Percentiles rank a stretch among this genome's conserved stretches.
Conservation (phyloP, 2,797 vertebrate genomes). For the Naso thynnoides region DNA sequence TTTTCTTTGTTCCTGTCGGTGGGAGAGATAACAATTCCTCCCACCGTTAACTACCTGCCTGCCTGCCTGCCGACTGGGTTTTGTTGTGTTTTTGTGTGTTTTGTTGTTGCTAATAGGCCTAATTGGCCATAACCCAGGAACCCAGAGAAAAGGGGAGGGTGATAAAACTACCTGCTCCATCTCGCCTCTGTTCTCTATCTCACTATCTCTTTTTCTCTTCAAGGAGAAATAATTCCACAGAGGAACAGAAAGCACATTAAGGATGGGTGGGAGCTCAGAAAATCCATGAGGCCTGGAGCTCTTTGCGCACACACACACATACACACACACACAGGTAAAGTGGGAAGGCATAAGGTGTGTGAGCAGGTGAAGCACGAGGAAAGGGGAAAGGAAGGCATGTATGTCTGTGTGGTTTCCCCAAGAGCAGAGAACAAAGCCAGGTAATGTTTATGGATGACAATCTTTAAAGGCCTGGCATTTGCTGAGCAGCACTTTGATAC, state of each 20-base stretch:
- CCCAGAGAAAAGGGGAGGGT: constrained; percentile 45
- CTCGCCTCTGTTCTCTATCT: constrained; percentile 44
- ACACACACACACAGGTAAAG: background rate
- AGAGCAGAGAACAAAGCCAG: constrained; percentile 76
- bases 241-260: constrained; percentile 67
- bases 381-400: constrained; percentile 33
- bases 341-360: constrained; percentile 3
- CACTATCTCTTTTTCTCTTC: constrained; percentile 60
- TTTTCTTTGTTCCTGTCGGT: constrained; percentile 79
- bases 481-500: constrained; percentile 76
- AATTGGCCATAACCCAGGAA: constrained; percentile 84
- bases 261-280: constrained; percentile 33
- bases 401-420: constrained; percentile 37
- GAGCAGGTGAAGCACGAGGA: constrained; percentile 27
- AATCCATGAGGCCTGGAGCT: constrained; percentile 20
- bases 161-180: constrained; percentile 72
- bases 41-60: constrained; percentile 82
- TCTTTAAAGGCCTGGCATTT: constrained; percentile 74
- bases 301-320: constrained; percentile 9
- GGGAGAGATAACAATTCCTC: constrained; percentile 85
- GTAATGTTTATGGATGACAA: constrained; percentile 85
- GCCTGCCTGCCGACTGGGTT: constrained; percentile 68
- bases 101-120: constrained; percentile 87
- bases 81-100: constrained; percentile 84
- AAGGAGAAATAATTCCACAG: constrained; percentile 73